A percentile compares a stretch with the other conserved stretches of the same genome.
These are phyloP conservation scores for Osmoderma eremita DNA, from an alignment of 2,888 invertebrate genomes.

Conservation along the genomic window DNA sequence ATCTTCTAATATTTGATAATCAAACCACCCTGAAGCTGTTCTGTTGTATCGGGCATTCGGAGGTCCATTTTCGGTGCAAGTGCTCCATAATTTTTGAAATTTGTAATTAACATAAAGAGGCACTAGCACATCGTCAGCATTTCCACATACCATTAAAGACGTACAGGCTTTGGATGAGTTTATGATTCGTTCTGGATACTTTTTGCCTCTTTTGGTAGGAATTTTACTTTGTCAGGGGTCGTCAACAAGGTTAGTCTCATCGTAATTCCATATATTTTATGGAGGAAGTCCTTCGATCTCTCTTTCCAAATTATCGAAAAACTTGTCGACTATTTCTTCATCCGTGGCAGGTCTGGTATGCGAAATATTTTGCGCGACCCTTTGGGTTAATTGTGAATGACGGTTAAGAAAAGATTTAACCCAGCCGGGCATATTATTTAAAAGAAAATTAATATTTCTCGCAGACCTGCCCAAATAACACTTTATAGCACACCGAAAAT, in stretches of 20 bases:
- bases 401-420: neutral
- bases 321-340: neutral
- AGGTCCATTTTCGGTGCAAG: neutral
- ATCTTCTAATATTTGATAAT: neutral
- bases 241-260: no score
- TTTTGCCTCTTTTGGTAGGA: no score
- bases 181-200: neutral
- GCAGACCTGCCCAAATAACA: no score
- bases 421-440: neutral
- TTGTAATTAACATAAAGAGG: neutral
- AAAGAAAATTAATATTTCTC: neutral
- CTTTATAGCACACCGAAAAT: no score
- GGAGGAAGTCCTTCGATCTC: neutral
- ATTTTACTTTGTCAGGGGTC: no score
- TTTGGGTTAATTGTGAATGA: neutral
- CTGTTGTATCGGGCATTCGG: no score
- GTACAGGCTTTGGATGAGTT: neutral
- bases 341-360: neutral
- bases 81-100: conserved; percentile 1
- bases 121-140: neutral
- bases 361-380: neutral
- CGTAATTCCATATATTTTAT: neutral
- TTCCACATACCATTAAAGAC: neutral
- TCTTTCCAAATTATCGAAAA: neutral
- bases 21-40: neutral